Evolutionary conservation across 2,113 vertebrate species (phyloP), one percentile per base, ranked within the genome.

Genomic region (Condylura cristata): DNA sequence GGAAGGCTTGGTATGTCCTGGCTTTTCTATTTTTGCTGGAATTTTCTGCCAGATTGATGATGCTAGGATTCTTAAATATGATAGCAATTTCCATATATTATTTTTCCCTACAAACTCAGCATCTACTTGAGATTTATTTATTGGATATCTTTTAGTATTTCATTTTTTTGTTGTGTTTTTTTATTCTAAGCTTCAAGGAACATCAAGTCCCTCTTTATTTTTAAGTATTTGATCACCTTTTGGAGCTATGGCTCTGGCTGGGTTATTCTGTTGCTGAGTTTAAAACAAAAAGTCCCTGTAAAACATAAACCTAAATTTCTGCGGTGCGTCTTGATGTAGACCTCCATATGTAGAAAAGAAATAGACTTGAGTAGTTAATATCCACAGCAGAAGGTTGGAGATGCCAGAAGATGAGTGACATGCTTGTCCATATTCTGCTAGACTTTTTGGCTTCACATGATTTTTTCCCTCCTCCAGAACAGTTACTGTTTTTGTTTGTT

Each of bases 401-500:
- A 96, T 83, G 93, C 60, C 82, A 94, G 66, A 79, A 96, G 96
- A 61, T 98, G 96, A 0, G 88, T 17, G 46, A 46, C 6, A 8
- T 39, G 7, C 9, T 20, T 60, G 20, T 51, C 9, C 12, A 34
- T 81, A 5, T 87, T 92, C 90, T 98, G 98, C 30, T 98, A 96
- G 3, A 92, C 93, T 90, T 98, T 97, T 74, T 96, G 91, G 98
- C 98, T n/a, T 98, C 97, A 91, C 98, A 98, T 51, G 98, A 22
- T 98, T 99, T 94, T 98, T 94, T 98, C 98, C 97, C 86, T 98
- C 98, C 97, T 99, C 98, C 93, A 99, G 98, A 95, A 99, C 22
- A 98, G 96, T 98, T 99, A 98, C 97, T 99, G 98, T 97, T 99
- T 99, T 90, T 98, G n/a, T n/a, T n/a, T n/a, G n/a, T n/a, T n/a